These are phyloP conservation scores for Brachyrhaphis roseni DNA, from an alignment of 2,797 vertebrate species.

Conservation along the genomic window DNA sequence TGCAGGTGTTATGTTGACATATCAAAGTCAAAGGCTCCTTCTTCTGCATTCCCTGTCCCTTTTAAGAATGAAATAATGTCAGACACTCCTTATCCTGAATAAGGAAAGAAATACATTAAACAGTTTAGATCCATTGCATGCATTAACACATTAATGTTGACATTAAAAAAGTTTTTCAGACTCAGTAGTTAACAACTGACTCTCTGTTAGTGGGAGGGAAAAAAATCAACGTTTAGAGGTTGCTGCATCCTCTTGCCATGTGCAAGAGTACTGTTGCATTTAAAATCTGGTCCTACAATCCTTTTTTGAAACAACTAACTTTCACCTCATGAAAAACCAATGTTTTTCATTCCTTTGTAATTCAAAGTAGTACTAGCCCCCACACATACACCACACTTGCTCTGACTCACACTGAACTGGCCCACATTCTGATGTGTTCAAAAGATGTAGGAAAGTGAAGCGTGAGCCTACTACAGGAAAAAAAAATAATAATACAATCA, in stretches of 20 bases:
- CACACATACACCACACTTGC: constrained; percentile 27
- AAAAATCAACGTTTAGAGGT: not conserved
- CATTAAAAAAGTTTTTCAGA: not conserved
- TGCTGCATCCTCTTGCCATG: not conserved
- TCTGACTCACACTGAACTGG: constrained; percentile 56
- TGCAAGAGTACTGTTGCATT: not conserved
- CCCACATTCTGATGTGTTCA: constrained; percentile 29
- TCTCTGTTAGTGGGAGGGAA: not conserved
- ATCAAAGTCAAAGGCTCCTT: not conserved
- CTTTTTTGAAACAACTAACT: constrained; percentile 15
- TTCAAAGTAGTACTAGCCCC: constrained; percentile 33
- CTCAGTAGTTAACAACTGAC: not conserved
- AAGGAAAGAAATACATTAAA: not conserved
- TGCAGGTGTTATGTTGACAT: not conserved
- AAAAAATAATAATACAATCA: constrained; percentile 30
- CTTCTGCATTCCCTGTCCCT: not conserved
- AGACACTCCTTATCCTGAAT: not conserved
- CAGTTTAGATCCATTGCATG: too few species aligned
- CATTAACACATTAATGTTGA: too few species aligned
- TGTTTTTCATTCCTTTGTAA: constrained; percentile 28
- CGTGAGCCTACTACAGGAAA: constrained; percentile 34
- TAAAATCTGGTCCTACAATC: constrained; percentile 13
- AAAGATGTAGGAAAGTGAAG: constrained; percentile 32
- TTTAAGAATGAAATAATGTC: not conserved
- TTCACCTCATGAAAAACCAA: constrained; percentile 28